Percentiles rank a stretch among this genome's conserved stretches.
Evolutionary conservation across 2,797 vertebrate genomes (phyloP).

Genomic region (Choloepus didactylus): DNA sequence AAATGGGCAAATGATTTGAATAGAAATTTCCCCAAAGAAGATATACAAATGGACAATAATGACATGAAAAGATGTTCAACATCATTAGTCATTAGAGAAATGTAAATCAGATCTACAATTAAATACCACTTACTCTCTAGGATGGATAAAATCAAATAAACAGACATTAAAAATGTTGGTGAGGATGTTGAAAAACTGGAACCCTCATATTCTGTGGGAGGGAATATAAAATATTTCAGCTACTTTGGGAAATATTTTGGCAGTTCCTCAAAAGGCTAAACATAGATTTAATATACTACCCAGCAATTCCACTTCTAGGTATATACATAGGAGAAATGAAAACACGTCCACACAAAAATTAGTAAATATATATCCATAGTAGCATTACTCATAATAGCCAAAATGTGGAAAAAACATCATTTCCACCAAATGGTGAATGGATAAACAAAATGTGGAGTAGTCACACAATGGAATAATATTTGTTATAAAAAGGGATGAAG

Average conservation of each 20-base stretch:
- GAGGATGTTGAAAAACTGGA: neutral
- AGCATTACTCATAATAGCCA: neutral
- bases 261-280: neutral
- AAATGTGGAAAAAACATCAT: neutral
- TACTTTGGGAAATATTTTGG: neutral
- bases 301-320: neutral
- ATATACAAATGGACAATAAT: neutral
- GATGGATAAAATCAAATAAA: neutral
- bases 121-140: neutral
- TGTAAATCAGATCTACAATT: neutral
- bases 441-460: neutral
- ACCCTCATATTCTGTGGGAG: rapidly evolving
- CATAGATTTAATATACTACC: neutral
- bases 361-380: neutral
- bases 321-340: neutral
- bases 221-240: neutral
- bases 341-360: neutral
- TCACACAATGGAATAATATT: neutral
- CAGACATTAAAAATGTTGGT: neutral
- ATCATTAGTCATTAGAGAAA: neutral
- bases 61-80: neutral
- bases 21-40: neutral
- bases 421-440: neutral
- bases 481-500: neutral
- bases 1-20: neutral